Conservation (phyloP, 2,888 invertebrate genomes). For the Fragum whitleyi region DNA sequence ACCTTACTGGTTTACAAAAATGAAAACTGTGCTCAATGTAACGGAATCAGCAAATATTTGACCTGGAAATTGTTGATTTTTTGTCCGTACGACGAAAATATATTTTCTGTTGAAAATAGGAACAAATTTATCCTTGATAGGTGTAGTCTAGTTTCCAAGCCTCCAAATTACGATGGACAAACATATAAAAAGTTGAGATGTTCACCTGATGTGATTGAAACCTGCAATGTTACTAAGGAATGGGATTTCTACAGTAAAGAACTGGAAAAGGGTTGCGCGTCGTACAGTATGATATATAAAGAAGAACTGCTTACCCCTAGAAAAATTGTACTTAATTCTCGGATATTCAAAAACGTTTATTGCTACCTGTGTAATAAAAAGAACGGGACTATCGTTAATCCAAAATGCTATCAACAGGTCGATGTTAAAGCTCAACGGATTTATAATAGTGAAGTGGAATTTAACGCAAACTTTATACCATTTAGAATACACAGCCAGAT, state of each 20-base stretch:
- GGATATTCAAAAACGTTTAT: background rate
- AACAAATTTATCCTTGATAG: background rate
- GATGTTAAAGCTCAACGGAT: background rate
- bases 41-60: background rate
- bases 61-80: background rate
- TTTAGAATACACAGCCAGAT: background rate
- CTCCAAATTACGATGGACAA: background rate
- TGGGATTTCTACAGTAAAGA: slow-evolving; percentile 1
- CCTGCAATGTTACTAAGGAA: background rate
- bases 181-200: background rate
- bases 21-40: background rate
- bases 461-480: background rate
- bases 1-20: background rate
- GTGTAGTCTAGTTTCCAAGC: background rate
- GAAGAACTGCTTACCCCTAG: background rate
- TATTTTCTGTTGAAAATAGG: background rate
- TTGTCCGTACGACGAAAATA: background rate
- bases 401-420: background rate
- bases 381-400: background rate
- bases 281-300: background rate
- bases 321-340: background rate
- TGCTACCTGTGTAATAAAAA: background rate
- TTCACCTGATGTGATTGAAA: background rate
- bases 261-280: background rate
- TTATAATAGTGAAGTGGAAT: background rate